phyloP scores from a whole-genome alignment of 1,140 invertebrate genomes.

The Sycobia sp. region DNA sequence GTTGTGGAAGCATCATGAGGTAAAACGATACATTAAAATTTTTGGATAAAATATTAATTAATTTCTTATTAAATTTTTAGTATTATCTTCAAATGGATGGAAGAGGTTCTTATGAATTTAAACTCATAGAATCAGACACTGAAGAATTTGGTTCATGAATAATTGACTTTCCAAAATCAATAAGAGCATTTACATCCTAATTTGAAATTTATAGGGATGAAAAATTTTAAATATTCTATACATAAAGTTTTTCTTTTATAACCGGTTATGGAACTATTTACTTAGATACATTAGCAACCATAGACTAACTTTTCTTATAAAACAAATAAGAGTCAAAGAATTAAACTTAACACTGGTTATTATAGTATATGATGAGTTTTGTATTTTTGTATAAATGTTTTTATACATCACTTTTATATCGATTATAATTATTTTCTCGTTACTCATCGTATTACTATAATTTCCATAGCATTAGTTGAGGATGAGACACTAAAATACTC shows the following conservation, averaged over 20 bases:
- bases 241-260: conserved; percentile 18
- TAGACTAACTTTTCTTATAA: conserved; percentile 17
- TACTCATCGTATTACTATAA: too few relatives aligned
- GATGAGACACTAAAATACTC: too few relatives aligned
- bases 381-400: conserved; percentile 46
- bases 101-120: conserved; percentile 85
- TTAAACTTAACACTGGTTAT: conserved; percentile 3
- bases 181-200: background rate
- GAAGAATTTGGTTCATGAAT: conserved; percentile 91
- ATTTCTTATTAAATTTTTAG: conserved; percentile 49
- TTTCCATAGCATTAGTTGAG: too few relatives aligned
- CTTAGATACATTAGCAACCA: background rate
- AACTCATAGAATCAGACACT: conserved; percentile 81
- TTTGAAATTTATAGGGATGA: conserved; percentile 2
- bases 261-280: conserved; percentile 19
- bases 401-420: conserved; percentile 16
- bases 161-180: conserved; percentile 10
- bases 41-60: conserved; percentile 3
- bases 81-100: conserved; percentile 96
- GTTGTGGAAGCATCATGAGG: conserved; percentile 95
- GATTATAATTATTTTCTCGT: too few relatives aligned
- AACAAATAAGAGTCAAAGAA: background rate
- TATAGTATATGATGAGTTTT: background rate
- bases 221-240: conserved; percentile 8
- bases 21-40: conserved; percentile 51